These are phyloP conservation scores for Papilio protenor DNA, from an alignment of 2,888 invertebrate species.

Conservation along the genomic window DNA sequence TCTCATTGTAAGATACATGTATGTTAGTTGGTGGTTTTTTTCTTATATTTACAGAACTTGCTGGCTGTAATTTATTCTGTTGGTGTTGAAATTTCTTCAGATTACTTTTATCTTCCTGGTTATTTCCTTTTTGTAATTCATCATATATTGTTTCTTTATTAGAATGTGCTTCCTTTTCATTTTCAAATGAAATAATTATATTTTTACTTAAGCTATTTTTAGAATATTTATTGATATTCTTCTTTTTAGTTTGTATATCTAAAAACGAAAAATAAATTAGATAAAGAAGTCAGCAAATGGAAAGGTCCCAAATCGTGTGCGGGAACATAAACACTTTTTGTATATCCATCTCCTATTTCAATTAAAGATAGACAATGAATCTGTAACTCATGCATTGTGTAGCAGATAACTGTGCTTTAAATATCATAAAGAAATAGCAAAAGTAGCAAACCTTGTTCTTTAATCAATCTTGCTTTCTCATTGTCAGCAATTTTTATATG, in stretches of 20 bases:
- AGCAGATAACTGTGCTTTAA: neutral
- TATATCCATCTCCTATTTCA: too few species aligned
- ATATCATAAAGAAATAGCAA: neutral
- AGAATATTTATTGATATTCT: conserved; percentile 51
- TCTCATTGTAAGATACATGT: conserved; percentile 65
- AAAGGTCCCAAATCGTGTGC: too few species aligned
- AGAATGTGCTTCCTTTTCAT: conserved; percentile 57
- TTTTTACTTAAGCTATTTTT: conserved; percentile 65
- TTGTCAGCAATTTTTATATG: conserved; percentile 49
- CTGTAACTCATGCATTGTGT: neutral
- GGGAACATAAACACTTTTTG: too few species aligned
- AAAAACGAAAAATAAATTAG: conserved; percentile 46
- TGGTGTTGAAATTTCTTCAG: conserved; percentile 24
- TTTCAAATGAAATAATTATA: conserved; percentile 56
- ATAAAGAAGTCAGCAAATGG: neutral
- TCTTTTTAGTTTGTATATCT: conserved; percentile 56
- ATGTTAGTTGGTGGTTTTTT: conserved; percentile 60
- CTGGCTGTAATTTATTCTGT: conserved; percentile 33
- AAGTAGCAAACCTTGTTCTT: conserved; percentile 56
- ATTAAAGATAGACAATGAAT: neutral
- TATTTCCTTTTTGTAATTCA: conserved; percentile 53
- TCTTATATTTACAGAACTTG: conserved; percentile 53
- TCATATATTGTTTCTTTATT: conserved; percentile 57
- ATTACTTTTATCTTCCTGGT: conserved; percentile 49
- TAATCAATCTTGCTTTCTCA: conserved; percentile 45